phyloP scores from a whole-genome alignment of 1,140 invertebrate species.

The Chelonus insularis region DNA sequence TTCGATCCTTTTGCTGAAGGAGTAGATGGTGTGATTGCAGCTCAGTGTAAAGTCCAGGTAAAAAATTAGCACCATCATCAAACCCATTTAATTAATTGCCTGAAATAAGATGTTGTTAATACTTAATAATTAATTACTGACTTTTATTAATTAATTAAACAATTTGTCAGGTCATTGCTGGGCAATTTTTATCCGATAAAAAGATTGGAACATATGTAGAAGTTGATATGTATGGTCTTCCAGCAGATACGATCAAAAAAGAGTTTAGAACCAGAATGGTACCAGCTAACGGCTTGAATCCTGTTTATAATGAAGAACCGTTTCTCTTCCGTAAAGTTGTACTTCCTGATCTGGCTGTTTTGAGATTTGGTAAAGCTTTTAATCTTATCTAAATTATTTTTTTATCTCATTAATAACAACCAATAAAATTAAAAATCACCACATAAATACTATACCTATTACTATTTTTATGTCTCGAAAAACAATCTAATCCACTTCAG shows the following conservation, averaged over 20 bases:
- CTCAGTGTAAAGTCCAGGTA: slow-evolving; percentile 72
- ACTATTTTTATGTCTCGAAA: no score
- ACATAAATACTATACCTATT: no score
- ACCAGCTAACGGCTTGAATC: slow-evolving; percentile 80
- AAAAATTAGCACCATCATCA: no score
- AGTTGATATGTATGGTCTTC: slow-evolving; percentile 83
- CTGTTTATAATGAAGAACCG: slow-evolving; percentile 81
- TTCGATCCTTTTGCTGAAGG: slow-evolving; percentile 81
- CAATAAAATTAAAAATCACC: no score
- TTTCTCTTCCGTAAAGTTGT: slow-evolving; percentile 90
- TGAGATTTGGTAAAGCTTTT: slow-evolving; percentile 77
- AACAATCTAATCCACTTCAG: no score
- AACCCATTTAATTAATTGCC: no score
- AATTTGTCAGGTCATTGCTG: slow-evolving; percentile 49
- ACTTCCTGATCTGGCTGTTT: slow-evolving; percentile 94
- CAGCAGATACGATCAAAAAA: slow-evolving; percentile 81
- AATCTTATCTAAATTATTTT: no score
- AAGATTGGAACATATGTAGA: slow-evolving; percentile 74
- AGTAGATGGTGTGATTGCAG: slow-evolving; percentile 79
- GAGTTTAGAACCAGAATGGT: slow-evolving; percentile 82
- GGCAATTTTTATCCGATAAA: slow-evolving; percentile 56
- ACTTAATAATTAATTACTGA: not conserved
- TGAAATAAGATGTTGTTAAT: slow-evolving; percentile 21
- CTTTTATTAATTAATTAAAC: not conserved
- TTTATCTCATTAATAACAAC: no score